Base-by-base conservation (phyloP, 1,140 invertebrate genomes). In the Philotrypesis tridentata region DNA sequence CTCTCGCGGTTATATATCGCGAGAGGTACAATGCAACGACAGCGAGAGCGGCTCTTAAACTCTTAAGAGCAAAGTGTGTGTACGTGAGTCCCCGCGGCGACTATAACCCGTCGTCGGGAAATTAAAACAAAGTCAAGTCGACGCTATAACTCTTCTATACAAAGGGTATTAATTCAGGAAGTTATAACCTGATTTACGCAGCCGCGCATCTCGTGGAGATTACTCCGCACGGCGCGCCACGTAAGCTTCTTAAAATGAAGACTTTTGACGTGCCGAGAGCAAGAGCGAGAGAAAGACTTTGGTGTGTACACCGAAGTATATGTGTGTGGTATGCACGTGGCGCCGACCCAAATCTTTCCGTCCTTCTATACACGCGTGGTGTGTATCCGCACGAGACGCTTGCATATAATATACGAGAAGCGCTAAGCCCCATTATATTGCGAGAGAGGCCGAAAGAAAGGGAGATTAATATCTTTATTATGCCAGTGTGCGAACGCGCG, bases 231-330 rank as follows among this genome's bases (percentile, higher is more conserved):
- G 5, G 6, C 21, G 31, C 8, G 27, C 25, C n/a, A 33, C 27
- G 60, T 80, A 81, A 75, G 79, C 79, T 43, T 80, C 79, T 80
- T 80, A 48, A 75, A 75, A 81, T 60, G 37, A 75, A 75, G 40
- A 70, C 72, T 33, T 79, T 79, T 29, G 31, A 74, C 37, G 60
- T 8, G 17, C 33, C 17, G 29, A 23, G 17, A 68, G n/a, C n/a
- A n/a, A n/a, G n/a, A n/a, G n/a, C n/a, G n/a, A n/a, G n/a, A n/a
- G n/a, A n/a, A n/a, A n/a, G 60, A 67, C 6, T 17, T 21, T 12
- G 23, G 12, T 55, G n/a, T 55, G 5, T 7, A 17, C 17, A 55
- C 6, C 17, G n/a, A n/a, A n/a, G n/a, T n/a, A n/a, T n/a, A n/a
- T n/a, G n/a, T n/a, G n/a, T n/a, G n/a, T n/a, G n/a, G n/a, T n/a